Base-by-base conservation (phyloP, 2,888 invertebrate genomes). In the Pyrocoelia pectoralis region DNA sequence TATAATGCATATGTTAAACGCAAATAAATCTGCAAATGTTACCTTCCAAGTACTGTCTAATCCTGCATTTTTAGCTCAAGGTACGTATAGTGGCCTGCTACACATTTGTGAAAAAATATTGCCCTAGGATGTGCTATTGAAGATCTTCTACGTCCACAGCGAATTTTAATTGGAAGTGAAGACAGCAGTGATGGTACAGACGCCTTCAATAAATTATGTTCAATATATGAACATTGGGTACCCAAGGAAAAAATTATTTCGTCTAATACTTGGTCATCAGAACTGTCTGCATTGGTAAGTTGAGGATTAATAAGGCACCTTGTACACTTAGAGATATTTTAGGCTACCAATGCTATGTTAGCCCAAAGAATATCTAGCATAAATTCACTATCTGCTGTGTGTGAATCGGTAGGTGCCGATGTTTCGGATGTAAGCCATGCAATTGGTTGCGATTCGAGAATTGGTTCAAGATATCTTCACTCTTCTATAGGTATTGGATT, bases 251-350 rank as follows among this genome's bases (percentile, higher is more conserved):
- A 93, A 73, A 97, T 99, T 72, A 85, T 99, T 41, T 98, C 96
- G 0, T 99, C 97, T 8, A 99, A 98, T 76, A 99, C 98, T 0
- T 99, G 99, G 99, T 98, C 98, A 56, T 98, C 98, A 0, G 99
- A 99, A 80, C 83, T 99, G 38, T 98, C 98, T 0, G 99, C 99
- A 84, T 82, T 99, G 79, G 93, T 92, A 78, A 77, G 82, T 77
- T 59, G 8, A 24, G 3, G 3, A 5, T 8, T 5, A 3, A 5
- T 43, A 3, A 2, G 6, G 2, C 4, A 43, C 4, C 15, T 2
- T 3, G 2, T 10, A n/a, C 6, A 28, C 1, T 33, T 10, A n/a
- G 50, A n/a, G 12, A 41, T 33, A 57, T 82, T 82, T 59, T 74
- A 92, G 92, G 97, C 97, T 1, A 98, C 99, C 0, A 99, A 99